Evolutionary conservation across 2,797 vertebrate species (phyloP).

Genomic region (Numenius phaeopus): DNA sequence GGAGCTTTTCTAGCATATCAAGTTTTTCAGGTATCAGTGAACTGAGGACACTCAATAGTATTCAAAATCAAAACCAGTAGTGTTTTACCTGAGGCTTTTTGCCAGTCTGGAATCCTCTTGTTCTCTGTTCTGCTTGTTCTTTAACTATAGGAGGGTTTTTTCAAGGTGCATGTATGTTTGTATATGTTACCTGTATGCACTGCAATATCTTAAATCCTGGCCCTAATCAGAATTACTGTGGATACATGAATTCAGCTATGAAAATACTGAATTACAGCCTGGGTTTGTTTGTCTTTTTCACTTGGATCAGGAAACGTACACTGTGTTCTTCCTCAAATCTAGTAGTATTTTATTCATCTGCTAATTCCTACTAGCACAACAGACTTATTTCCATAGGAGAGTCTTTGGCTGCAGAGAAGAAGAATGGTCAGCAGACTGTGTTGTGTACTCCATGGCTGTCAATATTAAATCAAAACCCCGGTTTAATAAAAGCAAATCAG

Average conservation of each 20-base stretch:
- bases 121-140: neutral
- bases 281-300: neutral
- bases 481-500: neutral
- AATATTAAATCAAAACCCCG: neutral
- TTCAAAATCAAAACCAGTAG: neutral
- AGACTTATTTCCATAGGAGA: neutral
- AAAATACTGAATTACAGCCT: neutral
- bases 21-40: neutral
- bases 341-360: neutral
- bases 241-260: neutral
- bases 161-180: neutral
- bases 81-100: neutral
- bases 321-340: conserved; percentile 22
- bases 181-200: neutral
- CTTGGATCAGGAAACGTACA: conserved; percentile 1
- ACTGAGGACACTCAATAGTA: neutral
- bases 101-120: neutral
- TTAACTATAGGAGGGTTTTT: neutral
- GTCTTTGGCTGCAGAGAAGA: neutral
- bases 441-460: neutral
- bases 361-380: neutral
- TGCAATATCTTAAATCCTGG: neutral
- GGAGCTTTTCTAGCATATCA: neutral
- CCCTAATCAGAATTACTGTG: neutral
- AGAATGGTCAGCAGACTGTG: neutral